Conservation (phyloP, 1,140 invertebrate species). For the Cherax destructor region DNA sequence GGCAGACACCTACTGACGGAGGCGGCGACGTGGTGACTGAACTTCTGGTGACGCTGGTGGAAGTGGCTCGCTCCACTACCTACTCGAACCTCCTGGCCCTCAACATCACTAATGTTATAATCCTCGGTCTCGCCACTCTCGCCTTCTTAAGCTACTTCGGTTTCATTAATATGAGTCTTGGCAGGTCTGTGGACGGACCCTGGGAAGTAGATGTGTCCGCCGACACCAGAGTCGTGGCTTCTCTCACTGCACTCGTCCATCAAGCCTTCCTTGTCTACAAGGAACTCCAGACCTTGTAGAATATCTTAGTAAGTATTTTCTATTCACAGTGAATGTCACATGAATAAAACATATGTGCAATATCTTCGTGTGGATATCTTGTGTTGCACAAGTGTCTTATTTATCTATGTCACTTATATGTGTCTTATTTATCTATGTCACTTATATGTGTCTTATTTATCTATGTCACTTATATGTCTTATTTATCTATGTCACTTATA, state of each 20-base stretch:
- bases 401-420: too few species aligned
- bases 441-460: too few species aligned
- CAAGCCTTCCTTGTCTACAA: slow-evolving; percentile 7
- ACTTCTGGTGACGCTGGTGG: slow-evolving; percentile 4
- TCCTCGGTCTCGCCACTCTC: slow-evolving; percentile 24
- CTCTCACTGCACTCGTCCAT: slow-evolving; percentile 5
- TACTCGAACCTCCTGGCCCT: slow-evolving; percentile 34
- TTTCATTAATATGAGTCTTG: not conserved
- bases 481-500: too few species aligned
- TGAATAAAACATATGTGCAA: too few species aligned
- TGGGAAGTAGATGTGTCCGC: not conserved
- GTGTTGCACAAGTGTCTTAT: too few species aligned
- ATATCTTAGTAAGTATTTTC: not conserved
- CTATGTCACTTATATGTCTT: too few species aligned
- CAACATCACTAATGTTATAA: slow-evolving; percentile 28
- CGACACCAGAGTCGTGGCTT: not conserved
- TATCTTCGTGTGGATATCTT: too few species aligned
- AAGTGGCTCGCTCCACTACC: not conserved
- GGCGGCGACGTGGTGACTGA: not conserved
- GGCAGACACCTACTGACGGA: too few species aligned
- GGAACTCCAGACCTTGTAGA: not conserved
- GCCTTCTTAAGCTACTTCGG: slow-evolving; percentile 22
- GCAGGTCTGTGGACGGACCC: not conserved
- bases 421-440: too few species aligned
- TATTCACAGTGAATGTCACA: too few species aligned